These are phyloP conservation scores for Coreius guichenoti DNA, from an alignment of 2,797 vertebrate species.

Conservation along the genomic window DNA sequence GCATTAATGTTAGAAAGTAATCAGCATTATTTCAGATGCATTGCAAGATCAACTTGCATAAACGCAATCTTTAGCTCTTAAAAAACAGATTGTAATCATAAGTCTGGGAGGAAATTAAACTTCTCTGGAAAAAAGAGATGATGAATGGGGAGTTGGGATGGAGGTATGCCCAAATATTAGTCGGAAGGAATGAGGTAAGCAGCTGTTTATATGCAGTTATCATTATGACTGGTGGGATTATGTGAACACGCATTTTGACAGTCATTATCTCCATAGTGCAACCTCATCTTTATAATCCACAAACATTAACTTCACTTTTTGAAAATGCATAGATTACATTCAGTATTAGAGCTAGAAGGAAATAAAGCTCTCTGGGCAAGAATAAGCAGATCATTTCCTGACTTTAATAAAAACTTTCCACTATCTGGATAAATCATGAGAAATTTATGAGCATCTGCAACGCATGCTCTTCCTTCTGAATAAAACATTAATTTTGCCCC, in stretches of 20 bases:
- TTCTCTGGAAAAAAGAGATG: not conserved
- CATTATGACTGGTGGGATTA: conserved; percentile 11
- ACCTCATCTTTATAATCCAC: not conserved
- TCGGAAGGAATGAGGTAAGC: conserved; percentile 1
- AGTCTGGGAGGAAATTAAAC: not conserved
- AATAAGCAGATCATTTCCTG: conserved; percentile 35
- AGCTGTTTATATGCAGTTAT: conserved; percentile 7
- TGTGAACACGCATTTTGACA: not conserved
- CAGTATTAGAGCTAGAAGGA: conserved; percentile 10
- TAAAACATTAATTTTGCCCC: conserved; percentile 49
- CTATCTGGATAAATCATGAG: conserved; percentile 17
- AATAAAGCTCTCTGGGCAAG: conserved; percentile 33
- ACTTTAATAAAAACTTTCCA: conserved; percentile 36
- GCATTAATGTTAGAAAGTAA: not conserved
- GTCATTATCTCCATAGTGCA: not conserved
- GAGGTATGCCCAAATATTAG: not conserved
- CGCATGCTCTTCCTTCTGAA: conserved; percentile 48
- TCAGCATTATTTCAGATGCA: conserved; percentile 11
- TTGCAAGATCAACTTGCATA: not conserved
- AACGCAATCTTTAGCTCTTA: not conserved
- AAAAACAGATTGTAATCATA: conserved; percentile 19
- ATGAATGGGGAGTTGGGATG: not conserved
- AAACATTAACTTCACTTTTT: not conserved
- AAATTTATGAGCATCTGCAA: conserved; percentile 53
- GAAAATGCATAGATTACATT: conserved; percentile 38